These are phyloP conservation scores for Nudaria mundana DNA, from an alignment of 2,888 invertebrate genomes.

Conservation along the genomic window DNA sequence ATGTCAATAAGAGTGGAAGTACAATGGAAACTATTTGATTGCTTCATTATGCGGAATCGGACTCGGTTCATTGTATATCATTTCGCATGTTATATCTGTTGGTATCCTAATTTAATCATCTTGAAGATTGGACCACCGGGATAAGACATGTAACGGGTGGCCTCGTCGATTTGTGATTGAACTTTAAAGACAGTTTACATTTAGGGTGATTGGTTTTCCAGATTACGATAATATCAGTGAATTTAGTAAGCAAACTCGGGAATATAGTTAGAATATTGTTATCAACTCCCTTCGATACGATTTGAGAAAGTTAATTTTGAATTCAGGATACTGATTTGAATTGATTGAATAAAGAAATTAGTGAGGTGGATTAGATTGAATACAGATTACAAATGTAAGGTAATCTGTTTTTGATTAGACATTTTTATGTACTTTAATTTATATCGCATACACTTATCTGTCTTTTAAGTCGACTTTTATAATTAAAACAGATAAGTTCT, in stretches of 20 bases:
- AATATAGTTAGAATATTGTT: slow-evolving; percentile 24
- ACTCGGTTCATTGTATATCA: slow-evolving; percentile 75
- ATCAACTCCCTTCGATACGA: slow-evolving; percentile 16
- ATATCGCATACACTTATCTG: background rate
- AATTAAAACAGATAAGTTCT: too few species aligned
- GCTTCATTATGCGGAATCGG: slow-evolving; percentile 76
- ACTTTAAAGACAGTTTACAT: slow-evolving; percentile 55
- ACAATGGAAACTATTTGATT: slow-evolving; percentile 76
- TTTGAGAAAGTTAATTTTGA: slow-evolving; percentile 18
- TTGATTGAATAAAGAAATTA: slow-evolving; percentile 18
- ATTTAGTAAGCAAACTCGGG: slow-evolving; percentile 22
- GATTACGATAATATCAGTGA: slow-evolving; percentile 35
- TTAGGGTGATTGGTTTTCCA: slow-evolving; percentile 47
- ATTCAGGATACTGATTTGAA: slow-evolving; percentile 18
- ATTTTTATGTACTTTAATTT: background rate
- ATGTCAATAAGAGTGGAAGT: slow-evolving; percentile 42
- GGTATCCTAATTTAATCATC: slow-evolving; percentile 79
- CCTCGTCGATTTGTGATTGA: slow-evolving; percentile 59
- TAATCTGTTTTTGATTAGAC: background rate
- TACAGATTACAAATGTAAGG: slow-evolving; percentile 11
- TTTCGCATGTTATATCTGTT: slow-evolving; percentile 76
- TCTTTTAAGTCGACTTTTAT: too few species aligned
- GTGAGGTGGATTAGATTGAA: slow-evolving; percentile 14
- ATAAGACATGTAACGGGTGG: slow-evolving; percentile 63
- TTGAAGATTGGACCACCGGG: slow-evolving; percentile 79